These are phyloP conservation scores for Noctua comes DNA, from an alignment of 2,888 invertebrate genomes.

Conservation along the genomic window DNA sequence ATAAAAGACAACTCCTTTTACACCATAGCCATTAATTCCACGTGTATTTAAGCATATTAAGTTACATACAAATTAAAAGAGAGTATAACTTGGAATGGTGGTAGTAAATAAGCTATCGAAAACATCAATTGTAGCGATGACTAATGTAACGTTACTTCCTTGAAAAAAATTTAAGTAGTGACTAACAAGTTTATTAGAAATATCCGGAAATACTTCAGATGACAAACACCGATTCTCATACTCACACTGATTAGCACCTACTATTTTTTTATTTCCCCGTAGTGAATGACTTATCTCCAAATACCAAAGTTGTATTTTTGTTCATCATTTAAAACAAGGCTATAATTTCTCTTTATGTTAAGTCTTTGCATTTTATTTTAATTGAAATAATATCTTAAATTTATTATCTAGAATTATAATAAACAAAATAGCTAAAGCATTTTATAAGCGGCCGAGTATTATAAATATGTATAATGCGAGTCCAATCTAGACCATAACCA, in stretches of 20 bases:
- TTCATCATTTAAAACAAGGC: conserved; percentile 21
- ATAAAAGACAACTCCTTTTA: conserved; percentile 86
- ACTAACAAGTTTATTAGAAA: conserved; percentile 64
- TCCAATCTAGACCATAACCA: conserved; percentile 63
- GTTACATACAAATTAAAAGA: conserved; percentile 40
- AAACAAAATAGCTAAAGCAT: conserved; percentile 42
- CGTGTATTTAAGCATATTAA: conserved; percentile 63
- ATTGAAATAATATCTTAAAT: conserved; percentile 36
- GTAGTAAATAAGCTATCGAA: conserved; percentile 49
- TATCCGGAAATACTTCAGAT: conserved; percentile 68
- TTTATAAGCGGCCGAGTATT: conserved; percentile 32
- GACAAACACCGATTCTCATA: conserved; percentile 58
- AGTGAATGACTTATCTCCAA: conserved; percentile 42
- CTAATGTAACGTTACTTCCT: conserved; percentile 62
- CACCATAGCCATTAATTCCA: conserved; percentile 81
- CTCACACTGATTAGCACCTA: conserved; percentile 50
- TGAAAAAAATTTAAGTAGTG: conserved; percentile 59
- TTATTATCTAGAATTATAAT: conserved; percentile 28
- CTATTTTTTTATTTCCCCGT: conserved; percentile 47
- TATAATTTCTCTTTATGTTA: conserved; percentile 37
- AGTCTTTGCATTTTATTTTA: conserved; percentile 36
- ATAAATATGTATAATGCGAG: conserved; percentile 55
- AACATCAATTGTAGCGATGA: conserved; percentile 61
- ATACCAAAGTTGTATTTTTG: conserved; percentile 37
- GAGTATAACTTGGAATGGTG: conserved; percentile 56